Conservation (phyloP, 2,797 vertebrate species). For the Podargus strigoides region DNA sequence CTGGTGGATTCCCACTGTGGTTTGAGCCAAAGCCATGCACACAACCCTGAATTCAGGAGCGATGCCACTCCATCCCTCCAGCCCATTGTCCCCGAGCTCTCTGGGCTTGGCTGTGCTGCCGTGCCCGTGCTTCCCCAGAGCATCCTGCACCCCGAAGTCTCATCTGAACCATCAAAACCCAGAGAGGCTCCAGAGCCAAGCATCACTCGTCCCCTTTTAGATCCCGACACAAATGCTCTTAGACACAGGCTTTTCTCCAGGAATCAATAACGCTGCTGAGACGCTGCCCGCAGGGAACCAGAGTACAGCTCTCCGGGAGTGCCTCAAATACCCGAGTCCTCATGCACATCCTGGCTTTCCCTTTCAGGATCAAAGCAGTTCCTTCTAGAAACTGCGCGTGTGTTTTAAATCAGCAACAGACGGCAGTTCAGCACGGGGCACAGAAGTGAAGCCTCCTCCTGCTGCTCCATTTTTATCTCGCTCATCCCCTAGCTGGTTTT, state of each 20-base stretch:
- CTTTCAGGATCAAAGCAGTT: background rate
- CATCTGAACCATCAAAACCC: background rate
- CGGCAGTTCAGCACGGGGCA: fast-evolving
- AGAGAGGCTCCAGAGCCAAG: background rate
- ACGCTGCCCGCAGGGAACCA: background rate
- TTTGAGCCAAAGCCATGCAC: background rate
- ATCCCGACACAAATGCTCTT: background rate
- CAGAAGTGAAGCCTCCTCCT: background rate
- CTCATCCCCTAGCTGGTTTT: background rate
- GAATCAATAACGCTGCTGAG: background rate
- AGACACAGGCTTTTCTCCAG: background rate
- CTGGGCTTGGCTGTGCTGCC: background rate
- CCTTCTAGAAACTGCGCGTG: background rate
- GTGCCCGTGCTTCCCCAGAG: fast-evolving
- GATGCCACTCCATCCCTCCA: background rate
- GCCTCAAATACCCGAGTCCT: background rate
- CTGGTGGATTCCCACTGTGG: background rate
- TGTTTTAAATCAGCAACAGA: background rate
- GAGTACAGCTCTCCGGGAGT: fast-evolving
- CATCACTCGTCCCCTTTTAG: fast-evolving
- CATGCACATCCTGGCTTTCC: background rate
- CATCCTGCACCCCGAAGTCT: background rate
- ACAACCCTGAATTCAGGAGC: background rate
- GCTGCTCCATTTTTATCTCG: background rate
- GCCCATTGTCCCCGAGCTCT: background rate